Evolutionary conservation across 2,888 invertebrate species (phyloP).

Genomic region (Marronus borbonicus): DNA sequence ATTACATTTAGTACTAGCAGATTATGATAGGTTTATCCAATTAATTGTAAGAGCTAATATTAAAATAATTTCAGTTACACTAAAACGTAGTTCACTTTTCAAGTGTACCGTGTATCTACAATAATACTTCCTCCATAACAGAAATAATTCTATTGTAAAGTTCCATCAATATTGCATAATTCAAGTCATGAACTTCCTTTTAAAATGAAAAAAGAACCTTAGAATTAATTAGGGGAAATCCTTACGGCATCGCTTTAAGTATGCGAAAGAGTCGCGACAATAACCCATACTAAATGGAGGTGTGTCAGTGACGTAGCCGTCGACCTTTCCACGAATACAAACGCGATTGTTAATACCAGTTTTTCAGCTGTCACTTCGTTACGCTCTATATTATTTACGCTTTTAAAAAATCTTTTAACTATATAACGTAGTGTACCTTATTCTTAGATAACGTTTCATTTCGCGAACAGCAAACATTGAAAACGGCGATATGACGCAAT

Average conservation of each 20-base stretch:
- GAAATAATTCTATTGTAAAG: neutral
- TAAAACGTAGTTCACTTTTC: no score
- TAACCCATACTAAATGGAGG: conserved; percentile 39
- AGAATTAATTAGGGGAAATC: conserved; percentile 22
- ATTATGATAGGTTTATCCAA: no score
- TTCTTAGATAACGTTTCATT: conserved; percentile 6
- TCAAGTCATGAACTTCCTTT: neutral
- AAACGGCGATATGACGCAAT: neutral
- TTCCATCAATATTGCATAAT: neutral
- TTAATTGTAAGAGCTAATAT: no score
- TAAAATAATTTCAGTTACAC: no score
- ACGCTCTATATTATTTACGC: conserved; percentile 7
- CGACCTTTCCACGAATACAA: conserved; percentile 45
- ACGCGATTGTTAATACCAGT: conserved; percentile 47
- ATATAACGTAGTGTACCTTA: neutral
- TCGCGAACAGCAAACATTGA: neutral
- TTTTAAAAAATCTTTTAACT: neutral
- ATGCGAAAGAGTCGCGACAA: conserved; percentile 24
- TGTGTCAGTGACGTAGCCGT: conserved; percentile 51
- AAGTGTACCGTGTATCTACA: no score
- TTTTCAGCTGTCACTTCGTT: conserved; percentile 30
- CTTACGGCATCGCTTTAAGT: neutral
- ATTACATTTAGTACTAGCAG: no score
- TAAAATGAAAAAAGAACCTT: neutral
- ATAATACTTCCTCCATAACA: no score